These are phyloP conservation scores for Proisotoma minuta DNA, from an alignment of 2,888 invertebrate species.

Conservation along the genomic window DNA sequence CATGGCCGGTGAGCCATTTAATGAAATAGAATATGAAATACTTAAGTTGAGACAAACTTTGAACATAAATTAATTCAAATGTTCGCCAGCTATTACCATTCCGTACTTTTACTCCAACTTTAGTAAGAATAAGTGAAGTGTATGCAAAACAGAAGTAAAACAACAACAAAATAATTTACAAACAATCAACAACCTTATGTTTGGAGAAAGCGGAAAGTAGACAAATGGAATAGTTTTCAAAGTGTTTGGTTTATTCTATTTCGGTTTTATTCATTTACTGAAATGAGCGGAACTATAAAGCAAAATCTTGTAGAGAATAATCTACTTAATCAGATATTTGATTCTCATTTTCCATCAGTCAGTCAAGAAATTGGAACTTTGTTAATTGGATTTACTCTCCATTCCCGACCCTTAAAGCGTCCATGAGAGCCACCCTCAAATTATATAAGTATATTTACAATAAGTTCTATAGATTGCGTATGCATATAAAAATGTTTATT, in stretches of 20 bases:
- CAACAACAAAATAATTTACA: neutral
- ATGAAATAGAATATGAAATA: constrained; percentile 20
- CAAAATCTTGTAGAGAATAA: constrained; percentile 6
- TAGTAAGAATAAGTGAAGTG: neutral
- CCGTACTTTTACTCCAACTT: neutral
- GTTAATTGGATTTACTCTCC: constrained; percentile 19
- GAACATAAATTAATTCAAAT: constrained; percentile 17
- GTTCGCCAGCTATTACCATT: neutral
- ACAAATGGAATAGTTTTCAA: neutral
- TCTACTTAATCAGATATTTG: constrained; percentile 17
- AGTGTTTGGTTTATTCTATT: neutral
- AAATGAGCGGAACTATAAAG: neutral
- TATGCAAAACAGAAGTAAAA: constrained; percentile 2
- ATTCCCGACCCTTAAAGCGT: too few species aligned
- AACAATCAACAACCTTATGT: constrained; percentile 2
- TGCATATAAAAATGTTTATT: too few species aligned
- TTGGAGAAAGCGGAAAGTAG: neutral
- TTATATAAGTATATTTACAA: too few species aligned
- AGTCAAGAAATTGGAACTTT: constrained; percentile 5
- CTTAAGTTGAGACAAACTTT: constrained; percentile 13
- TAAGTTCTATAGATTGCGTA: too few species aligned
- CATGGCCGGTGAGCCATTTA: constrained; percentile 16
- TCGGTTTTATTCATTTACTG: neutral
- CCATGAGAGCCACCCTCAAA: too few species aligned
- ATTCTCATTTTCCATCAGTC: constrained; percentile 18